Conservation (phyloP, 2,797 vertebrate genomes). For the Platalea minor region DNA sequence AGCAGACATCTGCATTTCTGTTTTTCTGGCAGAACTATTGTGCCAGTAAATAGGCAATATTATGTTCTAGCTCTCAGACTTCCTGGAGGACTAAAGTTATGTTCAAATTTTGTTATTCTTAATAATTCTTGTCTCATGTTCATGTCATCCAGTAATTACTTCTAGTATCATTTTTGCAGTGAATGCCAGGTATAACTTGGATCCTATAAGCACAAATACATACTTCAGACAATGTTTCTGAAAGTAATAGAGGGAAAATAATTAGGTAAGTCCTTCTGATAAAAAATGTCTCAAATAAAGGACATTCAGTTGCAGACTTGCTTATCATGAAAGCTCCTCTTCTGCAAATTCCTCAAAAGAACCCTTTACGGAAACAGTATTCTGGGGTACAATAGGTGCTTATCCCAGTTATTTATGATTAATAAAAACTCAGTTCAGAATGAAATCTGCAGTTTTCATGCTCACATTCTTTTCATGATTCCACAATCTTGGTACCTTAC, state of each 20-base stretch:
- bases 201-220: background rate
- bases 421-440: background rate
- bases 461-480: background rate
- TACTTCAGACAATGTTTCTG: background rate
- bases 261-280: background rate
- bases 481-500: background rate
- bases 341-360: background rate
- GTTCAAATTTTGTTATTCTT: background rate
- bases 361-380: background rate
- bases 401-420: background rate
- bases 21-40: background rate
- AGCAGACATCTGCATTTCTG: background rate
- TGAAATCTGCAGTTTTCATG: background rate
- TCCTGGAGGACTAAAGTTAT: background rate
- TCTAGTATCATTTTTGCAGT: background rate
- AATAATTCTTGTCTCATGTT: background rate
- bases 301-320: background rate
- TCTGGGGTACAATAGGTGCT: background rate
- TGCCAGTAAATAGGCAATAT: background rate
- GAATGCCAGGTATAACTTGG: background rate
- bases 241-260: background rate
- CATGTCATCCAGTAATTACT: background rate
- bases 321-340: background rate
- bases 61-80: background rate
- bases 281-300: background rate